These are phyloP conservation scores for Pantherophis vulpinus DNA, from an alignment of 2,797 vertebrate species.

Conservation along the genomic window DNA sequence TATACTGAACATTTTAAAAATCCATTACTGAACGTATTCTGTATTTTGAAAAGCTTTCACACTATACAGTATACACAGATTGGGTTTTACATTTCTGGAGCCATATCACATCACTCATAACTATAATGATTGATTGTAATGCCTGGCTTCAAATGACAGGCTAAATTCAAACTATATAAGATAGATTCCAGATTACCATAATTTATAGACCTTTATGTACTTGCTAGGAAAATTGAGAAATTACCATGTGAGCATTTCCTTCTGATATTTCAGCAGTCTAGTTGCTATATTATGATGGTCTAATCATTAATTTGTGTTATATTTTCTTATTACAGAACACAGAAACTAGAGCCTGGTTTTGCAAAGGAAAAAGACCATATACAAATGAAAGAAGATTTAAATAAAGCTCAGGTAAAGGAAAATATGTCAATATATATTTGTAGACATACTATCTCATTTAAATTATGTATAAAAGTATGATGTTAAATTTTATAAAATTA, in stretches of 20 bases:
- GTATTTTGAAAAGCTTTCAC: neutral
- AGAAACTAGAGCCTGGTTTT: neutral
- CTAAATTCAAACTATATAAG: neutral
- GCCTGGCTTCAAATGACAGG: neutral
- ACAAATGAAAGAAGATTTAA: conserved; percentile 41
- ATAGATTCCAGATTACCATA: neutral
- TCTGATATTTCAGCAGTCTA: neutral
- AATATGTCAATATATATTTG: neutral
- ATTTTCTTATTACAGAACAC: neutral
- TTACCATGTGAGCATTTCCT: neutral
- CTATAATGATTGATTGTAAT: neutral
- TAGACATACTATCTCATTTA: neutral
- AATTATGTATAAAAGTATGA: neutral
- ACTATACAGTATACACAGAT: neutral
- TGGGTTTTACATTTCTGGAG: neutral
- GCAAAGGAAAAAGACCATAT: neutral
- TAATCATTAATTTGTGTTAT: neutral
- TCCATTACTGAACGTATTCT: neutral
- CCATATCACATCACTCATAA: neutral
- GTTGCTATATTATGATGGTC: neutral
- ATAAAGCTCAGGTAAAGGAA: conserved; percentile 36
- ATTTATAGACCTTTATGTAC: neutral
- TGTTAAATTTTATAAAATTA: neutral
- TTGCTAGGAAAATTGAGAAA: neutral
- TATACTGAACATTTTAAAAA: neutral